Conservation (phyloP, 2,113 vertebrate genomes). For the Mesitornis unicolor region DNA sequence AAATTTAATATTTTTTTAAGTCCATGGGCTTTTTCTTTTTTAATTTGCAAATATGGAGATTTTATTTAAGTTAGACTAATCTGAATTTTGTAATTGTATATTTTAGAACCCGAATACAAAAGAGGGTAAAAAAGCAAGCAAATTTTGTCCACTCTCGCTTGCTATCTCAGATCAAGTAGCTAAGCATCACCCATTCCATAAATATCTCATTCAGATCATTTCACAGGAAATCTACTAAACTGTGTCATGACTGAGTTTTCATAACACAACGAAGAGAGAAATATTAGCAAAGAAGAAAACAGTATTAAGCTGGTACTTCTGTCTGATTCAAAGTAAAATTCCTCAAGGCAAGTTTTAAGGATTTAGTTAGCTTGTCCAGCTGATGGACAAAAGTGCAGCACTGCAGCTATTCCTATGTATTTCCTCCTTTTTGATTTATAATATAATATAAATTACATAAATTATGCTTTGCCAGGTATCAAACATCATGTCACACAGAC, state of each 20-base stretch:
- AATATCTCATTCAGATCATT: neutral
- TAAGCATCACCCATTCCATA: neutral
- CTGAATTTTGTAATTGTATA: neutral
- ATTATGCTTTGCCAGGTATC: constrained; percentile 48
- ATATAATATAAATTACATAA: constrained; percentile 31
- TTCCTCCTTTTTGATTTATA: constrained; percentile 2
- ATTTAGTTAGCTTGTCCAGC: neutral
- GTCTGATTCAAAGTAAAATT: neutral
- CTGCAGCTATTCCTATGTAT: neutral
- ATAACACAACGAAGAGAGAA: neutral
- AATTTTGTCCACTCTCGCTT: neutral
- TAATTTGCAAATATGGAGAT: neutral
- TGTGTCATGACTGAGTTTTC: neutral
- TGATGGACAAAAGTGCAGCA: neutral
- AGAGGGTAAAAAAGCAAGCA: neutral
- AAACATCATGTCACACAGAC: constrained; percentile 58
- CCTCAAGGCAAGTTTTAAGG: neutral
- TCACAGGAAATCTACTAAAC: neutral
- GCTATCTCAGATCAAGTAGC: neutral
- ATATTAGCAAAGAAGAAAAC: neutral
- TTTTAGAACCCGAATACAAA: neutral
- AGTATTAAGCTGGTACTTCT: neutral
- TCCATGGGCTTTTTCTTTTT: neutral
- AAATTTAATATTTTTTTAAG: neutral
- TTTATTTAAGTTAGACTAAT: neutral